Evolutionary conservation across 1,140 invertebrate genomes (phyloP).

Genomic region (Harlomillsia oculata): DNA sequence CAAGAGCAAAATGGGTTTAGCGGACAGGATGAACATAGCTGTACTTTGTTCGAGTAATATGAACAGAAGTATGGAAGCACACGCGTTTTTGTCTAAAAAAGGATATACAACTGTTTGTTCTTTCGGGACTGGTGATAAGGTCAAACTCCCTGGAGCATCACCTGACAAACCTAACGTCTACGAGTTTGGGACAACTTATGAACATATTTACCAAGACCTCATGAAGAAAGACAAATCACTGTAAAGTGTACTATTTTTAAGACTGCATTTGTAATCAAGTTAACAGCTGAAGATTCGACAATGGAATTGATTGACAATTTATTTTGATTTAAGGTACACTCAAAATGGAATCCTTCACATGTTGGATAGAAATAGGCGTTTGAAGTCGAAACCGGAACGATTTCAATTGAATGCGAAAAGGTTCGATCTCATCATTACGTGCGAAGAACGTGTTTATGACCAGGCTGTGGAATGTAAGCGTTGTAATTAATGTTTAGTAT

Average conservation of each 20-base stretch:
- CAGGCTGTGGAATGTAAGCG: conserved; percentile 61
- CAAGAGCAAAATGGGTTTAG: neutral
- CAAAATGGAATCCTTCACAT: conserved; percentile 98
- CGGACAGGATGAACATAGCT: conserved; percentile 59
- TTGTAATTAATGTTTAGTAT: conserved; percentile 7
- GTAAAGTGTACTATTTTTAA: conserved; percentile 41
- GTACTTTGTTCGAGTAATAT: conserved; percentile 98
- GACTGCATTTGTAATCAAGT: neutral
- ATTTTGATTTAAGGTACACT: conserved; percentile 67
- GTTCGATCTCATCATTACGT: conserved; percentile 95
- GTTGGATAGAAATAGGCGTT: conserved; percentile 91
- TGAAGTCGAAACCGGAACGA: conserved; percentile 87
- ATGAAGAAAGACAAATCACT: conserved; percentile 74
- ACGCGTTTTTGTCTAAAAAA: conserved; percentile 91
- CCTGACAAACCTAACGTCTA: conserved; percentile 95
- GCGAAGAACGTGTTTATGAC: conserved; percentile 98
- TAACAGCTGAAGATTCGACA: neutral
- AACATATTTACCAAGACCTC: conserved; percentile 95
- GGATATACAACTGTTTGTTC: conserved; percentile 93
- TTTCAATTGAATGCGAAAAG: conserved; percentile 84
- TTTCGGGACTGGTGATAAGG: conserved; percentile 94
- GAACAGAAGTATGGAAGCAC: conserved; percentile 99
- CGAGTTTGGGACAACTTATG: conserved; percentile 92
- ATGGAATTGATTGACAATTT: too few relatives aligned
- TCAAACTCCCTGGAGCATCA: conserved; percentile 90